These are phyloP conservation scores for Drepana falcataria DNA, from an alignment of 2,888 invertebrate genomes.

Conservation along the genomic window DNA sequence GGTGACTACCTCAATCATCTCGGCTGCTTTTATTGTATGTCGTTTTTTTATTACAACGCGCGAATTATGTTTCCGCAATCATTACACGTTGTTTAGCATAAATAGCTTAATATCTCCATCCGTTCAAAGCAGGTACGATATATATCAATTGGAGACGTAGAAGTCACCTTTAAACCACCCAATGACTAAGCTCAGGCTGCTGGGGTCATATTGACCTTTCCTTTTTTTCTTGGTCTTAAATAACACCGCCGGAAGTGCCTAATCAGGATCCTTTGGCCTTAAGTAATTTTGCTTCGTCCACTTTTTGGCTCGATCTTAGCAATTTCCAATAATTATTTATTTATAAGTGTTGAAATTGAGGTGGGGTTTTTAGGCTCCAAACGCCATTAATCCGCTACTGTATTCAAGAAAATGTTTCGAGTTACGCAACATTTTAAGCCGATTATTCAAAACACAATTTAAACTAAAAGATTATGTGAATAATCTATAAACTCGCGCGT, in stretches of 20 bases:
- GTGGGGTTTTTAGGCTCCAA: neutral
- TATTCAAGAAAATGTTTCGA: neutral
- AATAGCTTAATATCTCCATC: neutral
- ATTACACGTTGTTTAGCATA: neutral
- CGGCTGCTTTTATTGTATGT: too few species aligned
- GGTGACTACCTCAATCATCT: too few species aligned
- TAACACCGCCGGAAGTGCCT: conserved; percentile 65
- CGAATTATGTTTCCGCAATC: neutral
- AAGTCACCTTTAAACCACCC: conserved; percentile 43
- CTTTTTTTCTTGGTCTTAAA: conserved; percentile 58
- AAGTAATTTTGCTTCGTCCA: conserved; percentile 37
- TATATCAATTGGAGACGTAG: neutral
- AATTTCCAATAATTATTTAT: conserved; percentile 8
- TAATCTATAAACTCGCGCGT: too few species aligned
- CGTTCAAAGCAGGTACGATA: neutral
- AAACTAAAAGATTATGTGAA: too few species aligned
- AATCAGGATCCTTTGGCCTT: conserved; percentile 63
- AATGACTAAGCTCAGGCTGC: conserved; percentile 44
- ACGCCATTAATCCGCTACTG: neutral
- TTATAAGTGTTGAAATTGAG: conserved; percentile 3
- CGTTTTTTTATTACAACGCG: too few species aligned
- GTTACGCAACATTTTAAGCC: too few species aligned
- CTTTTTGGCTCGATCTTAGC: conserved; percentile 12
- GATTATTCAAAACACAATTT: too few species aligned
- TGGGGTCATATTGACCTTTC: conserved; percentile 49